Evolutionary conservation across 2,113 vertebrate species (phyloP), one percentile per base, ranked within the genome.

Genomic region (Benitochromis conjunctus): DNA sequence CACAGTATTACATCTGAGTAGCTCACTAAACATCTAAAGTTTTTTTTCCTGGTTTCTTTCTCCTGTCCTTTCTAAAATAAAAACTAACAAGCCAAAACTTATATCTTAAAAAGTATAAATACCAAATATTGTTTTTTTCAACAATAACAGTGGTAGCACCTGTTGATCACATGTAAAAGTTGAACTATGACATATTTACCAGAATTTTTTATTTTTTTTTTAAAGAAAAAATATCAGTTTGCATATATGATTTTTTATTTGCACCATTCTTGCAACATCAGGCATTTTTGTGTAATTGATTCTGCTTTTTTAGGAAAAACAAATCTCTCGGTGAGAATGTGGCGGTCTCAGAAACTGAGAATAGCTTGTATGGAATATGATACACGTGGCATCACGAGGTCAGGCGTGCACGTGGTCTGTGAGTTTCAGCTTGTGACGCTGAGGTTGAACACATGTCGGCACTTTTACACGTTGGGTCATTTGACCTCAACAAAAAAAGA

Each of bases 191-290:
- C 12, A 64, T 38, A 31, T 2, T 36, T 7, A 64, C 60, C 31
- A 36, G 31, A 62, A 60, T 4, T n/a, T n/a, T n/a, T n/a, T n/a
- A 0, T 0, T 19, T 0, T 5, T 6, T 19, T 36, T 64, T 36
- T 12, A 0, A 62, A 62, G 18, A 62, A 1, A 62, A 62, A 36
- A 12, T 36, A 36, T 64, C 0, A 36, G 60, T 64, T 64, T 64
- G 31, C 18, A 64, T 64, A 64, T 64, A 64, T 38, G 0, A 64
- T 31, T 64, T 64, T 64, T 36, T 36, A 36, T n/a, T 36, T 64
- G 60, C 60, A 64, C 12, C 31, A 64, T n/a, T 64, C 31, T 64
- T 64, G 18, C 34, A 64, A 64, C 60, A 38, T 64, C 34, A 3
- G 19, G 19, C 19, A 21, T 64, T 64, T 38, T 38, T 64, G 34